Conservation (phyloP, 2,113 vertebrate species). For the Trogon melanurus region DNA sequence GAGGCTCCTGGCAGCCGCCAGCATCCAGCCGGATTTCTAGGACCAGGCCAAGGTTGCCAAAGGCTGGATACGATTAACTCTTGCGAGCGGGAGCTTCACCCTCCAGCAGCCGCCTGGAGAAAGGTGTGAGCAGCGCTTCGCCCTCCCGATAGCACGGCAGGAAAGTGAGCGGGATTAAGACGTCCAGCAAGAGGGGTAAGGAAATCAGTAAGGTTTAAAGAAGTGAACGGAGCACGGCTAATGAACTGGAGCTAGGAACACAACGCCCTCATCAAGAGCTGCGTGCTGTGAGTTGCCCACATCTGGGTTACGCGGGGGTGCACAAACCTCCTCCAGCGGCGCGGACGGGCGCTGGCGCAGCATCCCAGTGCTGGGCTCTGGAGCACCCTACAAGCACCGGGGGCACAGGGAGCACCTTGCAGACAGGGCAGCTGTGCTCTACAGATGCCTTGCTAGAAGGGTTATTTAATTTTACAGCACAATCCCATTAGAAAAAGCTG, state of each 20-base stretch:
- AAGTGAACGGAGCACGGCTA: not conserved
- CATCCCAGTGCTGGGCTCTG: not conserved
- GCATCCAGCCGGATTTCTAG: not conserved
- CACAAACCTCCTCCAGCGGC: not conserved
- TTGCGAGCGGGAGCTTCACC: not conserved
- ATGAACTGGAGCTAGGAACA: not conserved
- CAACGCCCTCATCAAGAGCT: not conserved
- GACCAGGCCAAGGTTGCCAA: not conserved
- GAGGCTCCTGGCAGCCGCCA: conserved; percentile 20
- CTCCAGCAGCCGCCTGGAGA: not conserved
- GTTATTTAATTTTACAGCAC: not conserved
- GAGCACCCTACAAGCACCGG: not conserved
- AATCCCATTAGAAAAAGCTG: not conserved
- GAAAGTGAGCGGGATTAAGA: accelerated
- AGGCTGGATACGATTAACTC: not conserved
- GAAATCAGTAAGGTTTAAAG: not conserved
- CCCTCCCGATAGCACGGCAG: not conserved
- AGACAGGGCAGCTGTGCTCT: not conserved
- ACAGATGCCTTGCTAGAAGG: not conserved
- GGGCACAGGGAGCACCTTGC: not conserved
- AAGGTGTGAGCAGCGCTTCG: accelerated
- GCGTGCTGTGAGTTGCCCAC: not conserved
- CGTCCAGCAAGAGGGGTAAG: not conserved
- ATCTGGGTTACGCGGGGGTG: not conserved
- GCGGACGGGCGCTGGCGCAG: no score